These are phyloP conservation scores for Linurgus olivaceus DNA, from an alignment of 2,797 vertebrate species.

Conservation along the genomic window DNA sequence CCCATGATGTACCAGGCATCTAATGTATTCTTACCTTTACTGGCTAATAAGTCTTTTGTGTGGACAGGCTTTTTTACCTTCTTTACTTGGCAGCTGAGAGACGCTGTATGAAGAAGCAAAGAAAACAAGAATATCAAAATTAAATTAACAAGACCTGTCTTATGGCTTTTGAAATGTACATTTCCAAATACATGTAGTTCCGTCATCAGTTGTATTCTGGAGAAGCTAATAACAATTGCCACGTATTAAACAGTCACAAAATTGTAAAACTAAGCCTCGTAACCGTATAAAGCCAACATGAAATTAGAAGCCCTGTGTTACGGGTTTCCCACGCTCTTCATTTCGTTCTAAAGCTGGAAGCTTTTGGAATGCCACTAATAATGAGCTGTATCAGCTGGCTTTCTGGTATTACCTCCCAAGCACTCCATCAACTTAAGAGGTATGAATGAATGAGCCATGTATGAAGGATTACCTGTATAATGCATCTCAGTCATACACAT, in stretches of 20 bases:
- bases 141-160: neutral
- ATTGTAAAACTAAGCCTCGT: neutral
- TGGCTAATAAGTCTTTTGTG: slow-evolving; percentile 89
- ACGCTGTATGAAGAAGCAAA: slow-evolving; percentile 77
- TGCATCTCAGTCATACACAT: neutral
- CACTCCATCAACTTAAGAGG: neutral
- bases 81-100: slow-evolving; percentile 80
- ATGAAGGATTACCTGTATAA: neutral
- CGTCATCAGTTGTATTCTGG: neutral
- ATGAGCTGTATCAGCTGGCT: neutral
- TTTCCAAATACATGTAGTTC: neutral
- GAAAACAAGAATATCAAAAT: neutral
- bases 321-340: neutral
- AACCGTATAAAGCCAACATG: neutral
- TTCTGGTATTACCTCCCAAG: neutral
- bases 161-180: neutral
- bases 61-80: slow-evolving; percentile 77
- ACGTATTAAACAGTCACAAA: neutral
- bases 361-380: neutral
- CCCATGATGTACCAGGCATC: too few species aligned
- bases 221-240: neutral
- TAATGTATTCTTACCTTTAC: slow-evolving; percentile 52
- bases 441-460: neutral
- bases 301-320: neutral
- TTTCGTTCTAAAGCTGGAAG: neutral